Base-by-base conservation (phyloP, 1,140 invertebrate species). In the Lordiphosa stackelbergi region DNA sequence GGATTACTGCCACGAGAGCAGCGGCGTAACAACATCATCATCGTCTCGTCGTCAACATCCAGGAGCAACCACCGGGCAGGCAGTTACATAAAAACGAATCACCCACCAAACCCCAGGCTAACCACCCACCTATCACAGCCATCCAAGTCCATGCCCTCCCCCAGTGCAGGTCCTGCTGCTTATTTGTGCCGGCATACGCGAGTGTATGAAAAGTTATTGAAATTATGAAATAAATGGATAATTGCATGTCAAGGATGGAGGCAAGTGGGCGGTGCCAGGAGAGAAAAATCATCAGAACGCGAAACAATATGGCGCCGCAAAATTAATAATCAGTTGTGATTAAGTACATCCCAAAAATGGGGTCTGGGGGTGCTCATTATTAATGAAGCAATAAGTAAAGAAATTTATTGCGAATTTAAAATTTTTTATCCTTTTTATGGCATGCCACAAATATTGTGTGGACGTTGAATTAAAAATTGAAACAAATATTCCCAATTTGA, bases 151-250 rank as follows among this genome's bases (percentile, higher is more conserved):
- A 24, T 43, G 9, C 43, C 56, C 55, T 13, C 40, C 24, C 48
- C 16, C 9, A 22, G 16, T 31, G 2, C 8, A 55, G 45, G 40
- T 47, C 53, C 43, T 54, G 4, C 22, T 24, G 22, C 22, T 24
- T 24, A 24, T 24, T 24, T 69, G 52, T 34, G 37, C 62, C 22
- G 52, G 52, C 51, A 37, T 16, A 45, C 37, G 45, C 61, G 66
- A 83, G 64, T 83, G 73, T 66, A 84, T 83, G 64, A 83, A 83
- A 84, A 84, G 69, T 78, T 83, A 77, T 84, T 78, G 69, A 83
- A 84, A 83, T 84, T 84, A 84, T 83, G 54, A 81, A 61, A 83
- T 72, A 75, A 81, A 79, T 71, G 71, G 71, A 75, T 81, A 81
- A 81, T 81, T 81, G 77, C 63, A 60, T 71, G 10, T 31, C 28